Evolutionary conservation across 1,140 invertebrate species (phyloP), one percentile per base, ranked within the genome.

Genomic region (Tetramorium alpestre): DNA sequence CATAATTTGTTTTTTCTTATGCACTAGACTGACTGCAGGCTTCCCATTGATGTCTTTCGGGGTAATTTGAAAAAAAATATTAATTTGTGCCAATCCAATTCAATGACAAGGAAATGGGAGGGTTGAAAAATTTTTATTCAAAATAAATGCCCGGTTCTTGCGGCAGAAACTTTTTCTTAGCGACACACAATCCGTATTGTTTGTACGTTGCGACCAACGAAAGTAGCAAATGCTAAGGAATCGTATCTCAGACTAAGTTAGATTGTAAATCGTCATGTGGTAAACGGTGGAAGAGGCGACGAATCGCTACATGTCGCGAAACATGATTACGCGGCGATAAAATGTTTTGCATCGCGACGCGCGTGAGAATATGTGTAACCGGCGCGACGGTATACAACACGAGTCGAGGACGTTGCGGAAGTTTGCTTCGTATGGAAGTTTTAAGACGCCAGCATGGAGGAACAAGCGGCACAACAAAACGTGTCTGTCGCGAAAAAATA

Each of bases 261-360:
- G 56, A 41, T 28, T 33, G 62, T 80, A 69, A 80, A 69, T 69
- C 62, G 33, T 65, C 44, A n/a, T n/a, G 33, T 1, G 11, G 62
- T 51, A 69, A 49, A 69, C 13, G n/a, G 16, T 51, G 47, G 49
- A 33, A 69, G 62, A 18, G 5, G 4, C 77, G 60, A n/a, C 11
- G 44, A 47, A 33, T 67, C 65, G 22, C 41, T 25, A 49, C 11
- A 69, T 44, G 22, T 44, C 41, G 65, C 41, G 51, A 44, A 75
- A 86, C 41, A 62, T 76, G 77, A 81, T 82, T 84, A 86, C 82
- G 25, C 64, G 76, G 47, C 49, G 64, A 72, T 72, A 84, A 73
- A 84, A 60, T 25, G 41, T 73, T 82, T 82, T 51, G 62, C 62
- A 51, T 82, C 44, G 78, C 62, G 62, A 33, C 3, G 41, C 49